A percentile compares a stretch with the other conserved stretches of the same genome.
phyloP scores from a whole-genome alignment of 2,888 invertebrate species.

The Notodonta ziczac region DNA sequence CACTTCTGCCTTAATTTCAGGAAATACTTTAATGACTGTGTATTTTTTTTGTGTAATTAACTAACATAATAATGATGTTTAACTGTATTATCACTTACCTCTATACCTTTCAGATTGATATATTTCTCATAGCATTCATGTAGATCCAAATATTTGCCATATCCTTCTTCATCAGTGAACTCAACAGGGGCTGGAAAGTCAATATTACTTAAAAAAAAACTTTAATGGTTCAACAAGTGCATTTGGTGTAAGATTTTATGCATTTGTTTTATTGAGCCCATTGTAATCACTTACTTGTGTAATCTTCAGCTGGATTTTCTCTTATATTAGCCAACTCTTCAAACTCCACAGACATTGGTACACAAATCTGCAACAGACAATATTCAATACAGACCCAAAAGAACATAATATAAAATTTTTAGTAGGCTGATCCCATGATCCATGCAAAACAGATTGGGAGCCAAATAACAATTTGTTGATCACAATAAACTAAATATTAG shows the following conservation, averaged over 20 bases:
- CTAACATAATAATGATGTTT: not conserved
- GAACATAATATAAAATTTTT: too few species aligned
- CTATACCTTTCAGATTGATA: slow-evolving; percentile 98
- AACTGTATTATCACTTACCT: slow-evolving; percentile 82
- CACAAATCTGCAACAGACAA: slow-evolving; percentile 88
- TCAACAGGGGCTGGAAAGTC: slow-evolving; percentile 90
- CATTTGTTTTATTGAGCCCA: too few species aligned
- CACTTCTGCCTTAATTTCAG: too few species aligned
- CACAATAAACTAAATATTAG: not conserved
- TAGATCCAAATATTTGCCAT: slow-evolving; percentile 98
- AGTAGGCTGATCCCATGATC: too few species aligned
- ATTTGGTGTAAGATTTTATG: too few species aligned
- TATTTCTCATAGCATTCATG: slow-evolving; percentile 98
- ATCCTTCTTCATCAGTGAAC: slow-evolving; percentile 99
- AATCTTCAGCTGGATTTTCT: slow-evolving; percentile 95
- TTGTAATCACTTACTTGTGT: slow-evolving; percentile 83
- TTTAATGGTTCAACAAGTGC: not conserved
- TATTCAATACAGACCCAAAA: not conserved
- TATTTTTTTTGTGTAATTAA: too few species aligned
- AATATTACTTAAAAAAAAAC: not conserved
- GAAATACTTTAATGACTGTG: too few species aligned
- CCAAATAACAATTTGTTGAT: too few species aligned
- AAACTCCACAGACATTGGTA: slow-evolving; percentile 99
- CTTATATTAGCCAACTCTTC: slow-evolving; percentile 95
- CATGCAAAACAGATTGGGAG: too few species aligned